Evolutionary conservation across 2,113 vertebrate species (phyloP).

Genomic region (Gymnarchus niloticus): DNA sequence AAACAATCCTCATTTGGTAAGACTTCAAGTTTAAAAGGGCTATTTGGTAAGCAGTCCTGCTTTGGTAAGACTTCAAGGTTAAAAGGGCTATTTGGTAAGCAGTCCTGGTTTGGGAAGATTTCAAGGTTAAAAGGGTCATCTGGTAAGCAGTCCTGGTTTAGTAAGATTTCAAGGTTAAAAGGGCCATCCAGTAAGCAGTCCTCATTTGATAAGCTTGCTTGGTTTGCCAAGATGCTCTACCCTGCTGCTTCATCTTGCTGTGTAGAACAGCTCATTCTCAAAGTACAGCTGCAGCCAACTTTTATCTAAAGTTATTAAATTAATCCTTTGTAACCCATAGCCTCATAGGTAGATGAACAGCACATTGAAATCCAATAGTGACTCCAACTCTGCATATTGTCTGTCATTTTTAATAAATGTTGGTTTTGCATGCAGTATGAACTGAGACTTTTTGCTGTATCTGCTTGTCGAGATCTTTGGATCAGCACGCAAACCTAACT

Average conservation of each 20-base stretch:
- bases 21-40: too few species aligned
- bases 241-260: too few species aligned
- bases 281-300: neutral
- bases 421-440: neutral
- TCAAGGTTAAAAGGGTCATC: slow-evolving; percentile 7
- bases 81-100: too few species aligned
- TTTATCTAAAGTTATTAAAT: neutral
- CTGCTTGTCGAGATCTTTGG: neutral
- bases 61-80: too few species aligned
- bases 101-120: too few species aligned
- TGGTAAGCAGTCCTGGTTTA: neutral
- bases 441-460: neutral
- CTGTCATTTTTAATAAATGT: neutral
- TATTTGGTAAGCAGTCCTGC: too few species aligned
- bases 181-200: neutral
- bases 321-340: neutral
- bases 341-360: neutral
- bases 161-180: neutral
- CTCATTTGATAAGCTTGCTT: neutral
- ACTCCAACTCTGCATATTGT: neutral
- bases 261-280: neutral
- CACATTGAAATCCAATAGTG: too few species aligned
- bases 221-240: neutral
- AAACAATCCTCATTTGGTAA: too few species aligned
- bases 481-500: neutral